phyloP scores from a whole-genome alignment of 2,113 vertebrate genomes.

The Hydrochoerus hydrochaeris region DNA sequence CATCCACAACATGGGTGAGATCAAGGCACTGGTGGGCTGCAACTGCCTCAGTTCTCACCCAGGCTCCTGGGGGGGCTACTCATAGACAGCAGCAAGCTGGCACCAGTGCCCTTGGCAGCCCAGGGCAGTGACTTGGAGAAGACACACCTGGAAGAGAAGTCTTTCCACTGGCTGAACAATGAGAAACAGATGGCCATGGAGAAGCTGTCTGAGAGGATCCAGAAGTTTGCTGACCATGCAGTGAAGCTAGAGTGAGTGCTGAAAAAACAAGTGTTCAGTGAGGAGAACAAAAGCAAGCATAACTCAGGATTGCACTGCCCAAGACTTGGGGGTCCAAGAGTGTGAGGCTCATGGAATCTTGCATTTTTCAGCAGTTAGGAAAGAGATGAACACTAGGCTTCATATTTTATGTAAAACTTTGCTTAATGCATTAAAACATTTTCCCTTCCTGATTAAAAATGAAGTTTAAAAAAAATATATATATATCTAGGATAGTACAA shows the following conservation, averaged over 20 bases:
- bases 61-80: constrained; percentile 94
- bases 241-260: constrained; percentile 94
- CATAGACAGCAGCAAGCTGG: constrained; percentile 88
- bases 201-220: constrained; percentile 96
- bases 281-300: constrained; percentile 85
- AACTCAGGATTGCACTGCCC: accelerated
- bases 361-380: constrained; percentile 70
- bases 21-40: constrained; percentile 95
- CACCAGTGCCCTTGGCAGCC: constrained; percentile 87
- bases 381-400: constrained; percentile 49
- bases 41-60: constrained; percentile 97
- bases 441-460: not conserved
- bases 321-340: accelerated
- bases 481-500: not conserved
- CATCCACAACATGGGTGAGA: constrained; percentile 95
- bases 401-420: constrained; percentile 76
- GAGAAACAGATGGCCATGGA: constrained; percentile 98
- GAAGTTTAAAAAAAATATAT: not conserved
- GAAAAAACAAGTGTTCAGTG: constrained; percentile 90
- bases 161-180: constrained; percentile 96
- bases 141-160: constrained; percentile 93
- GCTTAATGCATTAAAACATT: constrained; percentile 76
- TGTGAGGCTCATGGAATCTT: not conserved
- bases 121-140: constrained; percentile 90
- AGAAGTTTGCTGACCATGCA: constrained; percentile 94